Percentiles rank a stretch among this genome's conserved stretches.
phyloP scores from a whole-genome alignment of 2,888 invertebrate genomes.

The Lysandra bellargus region DNA sequence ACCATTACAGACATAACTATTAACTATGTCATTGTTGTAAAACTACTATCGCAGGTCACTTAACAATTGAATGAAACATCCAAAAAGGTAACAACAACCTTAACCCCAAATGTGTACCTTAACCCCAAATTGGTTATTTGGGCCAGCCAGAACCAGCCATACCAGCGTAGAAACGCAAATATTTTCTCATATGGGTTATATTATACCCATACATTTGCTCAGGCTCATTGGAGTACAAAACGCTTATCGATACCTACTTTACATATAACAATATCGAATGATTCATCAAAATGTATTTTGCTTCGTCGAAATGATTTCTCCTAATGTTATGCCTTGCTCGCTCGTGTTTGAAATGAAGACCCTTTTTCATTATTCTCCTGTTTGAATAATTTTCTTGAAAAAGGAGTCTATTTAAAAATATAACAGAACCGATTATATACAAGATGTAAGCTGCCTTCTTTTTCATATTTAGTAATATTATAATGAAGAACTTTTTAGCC shows the following conservation, averaged over 20 bases:
- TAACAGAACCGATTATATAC: background rate
- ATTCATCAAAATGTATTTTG: slow-evolving; percentile 13
- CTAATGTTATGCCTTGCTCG: background rate
- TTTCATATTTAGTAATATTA: too few relatives aligned
- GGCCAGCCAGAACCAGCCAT: too few relatives aligned
- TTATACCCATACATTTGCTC: background rate
- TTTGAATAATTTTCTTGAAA: background rate
- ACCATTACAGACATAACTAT: too few relatives aligned
- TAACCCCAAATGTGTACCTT: background rate
- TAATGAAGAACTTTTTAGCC: too few relatives aligned
- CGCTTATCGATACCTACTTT: slow-evolving; percentile 14
- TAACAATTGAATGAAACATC: background rate
- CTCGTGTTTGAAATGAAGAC: background rate
- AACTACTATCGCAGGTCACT: too few relatives aligned
- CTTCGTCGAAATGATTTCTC: background rate
- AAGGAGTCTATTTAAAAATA: too few relatives aligned
- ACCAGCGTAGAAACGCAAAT: background rate
- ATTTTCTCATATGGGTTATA: background rate
- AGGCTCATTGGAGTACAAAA: slow-evolving; percentile 11
- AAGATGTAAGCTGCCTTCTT: too few relatives aligned
- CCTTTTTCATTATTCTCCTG: background rate
- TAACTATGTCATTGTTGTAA: too few relatives aligned
- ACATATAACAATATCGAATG: slow-evolving; percentile 9
- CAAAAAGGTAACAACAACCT: background rate
- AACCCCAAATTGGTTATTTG: too few relatives aligned